Conservation (phyloP, 2,888 invertebrate species). For the Hydrotaea diabolus region DNA sequence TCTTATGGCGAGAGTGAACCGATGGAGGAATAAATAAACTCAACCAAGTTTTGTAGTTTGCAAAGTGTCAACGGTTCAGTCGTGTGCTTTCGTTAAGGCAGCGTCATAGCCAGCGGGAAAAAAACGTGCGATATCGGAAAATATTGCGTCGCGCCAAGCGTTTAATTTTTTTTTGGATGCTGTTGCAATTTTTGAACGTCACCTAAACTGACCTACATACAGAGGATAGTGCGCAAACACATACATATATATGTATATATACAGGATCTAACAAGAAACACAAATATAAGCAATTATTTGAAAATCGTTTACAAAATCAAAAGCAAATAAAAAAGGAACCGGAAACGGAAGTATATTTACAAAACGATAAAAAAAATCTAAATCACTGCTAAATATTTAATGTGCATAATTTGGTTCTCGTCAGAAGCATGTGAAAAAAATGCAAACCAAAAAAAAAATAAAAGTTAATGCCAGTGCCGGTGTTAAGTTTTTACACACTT, state of each 20-base stretch:
- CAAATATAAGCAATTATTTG: background rate
- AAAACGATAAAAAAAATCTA: background rate
- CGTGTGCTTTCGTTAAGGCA: conserved; percentile 19
- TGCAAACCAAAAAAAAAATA: background rate
- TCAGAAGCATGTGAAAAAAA: background rate
- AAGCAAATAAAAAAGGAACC: background rate
- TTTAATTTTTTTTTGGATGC: background rate
- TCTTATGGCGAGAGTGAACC: background rate
- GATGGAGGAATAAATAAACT: background rate
- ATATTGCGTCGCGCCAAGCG: background rate
- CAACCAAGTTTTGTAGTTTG: background rate
- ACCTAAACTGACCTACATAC: background rate
- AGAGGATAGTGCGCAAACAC: background rate
- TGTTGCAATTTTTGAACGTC: conserved; percentile 7
- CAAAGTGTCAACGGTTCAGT: conserved; percentile 16
- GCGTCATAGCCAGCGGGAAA: conserved; percentile 34
- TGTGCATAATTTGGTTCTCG: no score
- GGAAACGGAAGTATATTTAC: background rate
- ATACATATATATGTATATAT: no score
- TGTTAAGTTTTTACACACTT: background rate
- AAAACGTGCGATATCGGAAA: background rate
- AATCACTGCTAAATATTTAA: no score
- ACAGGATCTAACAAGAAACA: no score
- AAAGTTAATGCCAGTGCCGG: background rate
- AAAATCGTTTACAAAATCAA: background rate